A percentile compares a stretch with the other conserved stretches of the same genome.
These are phyloP conservation scores for Anaspis maculata DNA, from an alignment of 2,888 invertebrate genomes.

Conservation along the genomic window DNA sequence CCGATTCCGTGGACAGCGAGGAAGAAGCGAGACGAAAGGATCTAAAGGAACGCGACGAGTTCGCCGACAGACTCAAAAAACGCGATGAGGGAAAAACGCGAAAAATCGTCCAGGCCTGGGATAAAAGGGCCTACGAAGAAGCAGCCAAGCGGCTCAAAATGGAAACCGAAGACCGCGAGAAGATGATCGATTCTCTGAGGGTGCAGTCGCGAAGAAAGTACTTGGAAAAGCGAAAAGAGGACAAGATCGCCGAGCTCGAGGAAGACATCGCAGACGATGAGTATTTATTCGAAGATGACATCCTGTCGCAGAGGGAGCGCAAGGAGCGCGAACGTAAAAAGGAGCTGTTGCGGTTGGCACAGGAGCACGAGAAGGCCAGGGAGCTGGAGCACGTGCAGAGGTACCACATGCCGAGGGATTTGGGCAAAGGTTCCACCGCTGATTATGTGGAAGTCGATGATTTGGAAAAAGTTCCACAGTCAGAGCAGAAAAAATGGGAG, in stretches of 20 bases:
- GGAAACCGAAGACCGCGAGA: conserved; percentile 78
- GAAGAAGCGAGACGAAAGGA: conserved; percentile 77
- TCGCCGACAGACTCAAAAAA: conserved; percentile 77
- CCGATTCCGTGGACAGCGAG: conserved; percentile 58
- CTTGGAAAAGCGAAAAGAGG: conserved; percentile 90
- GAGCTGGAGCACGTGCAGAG: conserved; percentile 88
- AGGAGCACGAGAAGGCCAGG: conserved; percentile 90
- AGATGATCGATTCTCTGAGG: conserved; percentile 79
- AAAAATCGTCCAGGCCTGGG: conserved; percentile 62
- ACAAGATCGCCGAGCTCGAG: conserved; percentile 92
- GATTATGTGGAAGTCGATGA: conserved; percentile 82
- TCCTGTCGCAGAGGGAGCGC: conserved; percentile 79
- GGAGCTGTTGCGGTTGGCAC: conserved; percentile 79
- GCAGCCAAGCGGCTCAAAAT: conserved; percentile 85
- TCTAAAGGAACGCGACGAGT: conserved; percentile 88
- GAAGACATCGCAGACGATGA: conserved; percentile 94
- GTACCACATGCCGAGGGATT: conserved; percentile 89
- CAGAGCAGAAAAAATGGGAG: conserved; percentile 93
- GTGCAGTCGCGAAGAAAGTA: conserved; percentile 90
- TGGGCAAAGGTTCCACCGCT: conserved; percentile 62
- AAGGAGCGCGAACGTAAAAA: conserved; percentile 84
- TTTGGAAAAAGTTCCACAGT: conserved; percentile 72
- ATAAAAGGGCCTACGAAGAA: conserved; percentile 70
- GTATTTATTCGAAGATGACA: conserved; percentile 83
- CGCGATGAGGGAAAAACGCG: conserved; percentile 84